Percentiles rank a stretch among this genome's conserved stretches.
Conservation (phyloP, 2,888 invertebrate genomes). For the Galeruca laticollis region DNA sequence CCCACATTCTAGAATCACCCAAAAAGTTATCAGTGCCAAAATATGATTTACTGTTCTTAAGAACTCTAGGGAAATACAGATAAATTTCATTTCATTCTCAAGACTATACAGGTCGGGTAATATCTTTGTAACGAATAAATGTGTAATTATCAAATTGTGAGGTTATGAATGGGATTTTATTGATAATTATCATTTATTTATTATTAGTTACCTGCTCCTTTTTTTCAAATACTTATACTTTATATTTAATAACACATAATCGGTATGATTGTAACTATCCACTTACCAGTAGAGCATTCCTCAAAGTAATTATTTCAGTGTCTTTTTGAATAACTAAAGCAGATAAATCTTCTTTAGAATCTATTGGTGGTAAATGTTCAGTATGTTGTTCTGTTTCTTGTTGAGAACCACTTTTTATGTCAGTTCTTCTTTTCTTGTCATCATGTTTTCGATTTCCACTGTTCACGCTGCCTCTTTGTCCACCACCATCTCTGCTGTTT, state of each 20-base stretch:
- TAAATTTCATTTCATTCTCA: no score
- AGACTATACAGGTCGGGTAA: no score
- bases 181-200: no score
- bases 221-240: no score
- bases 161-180: no score
- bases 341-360: conserved; percentile 29
- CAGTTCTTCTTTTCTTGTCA: background rate
- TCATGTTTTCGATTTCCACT: background rate
- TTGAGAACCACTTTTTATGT: background rate
- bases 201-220: no score
- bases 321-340: conserved; percentile 38
- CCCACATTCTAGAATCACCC: background rate
- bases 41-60: background rate
- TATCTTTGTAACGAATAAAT: no score
- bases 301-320: conserved; percentile 40
- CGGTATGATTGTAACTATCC: conserved; percentile 26
- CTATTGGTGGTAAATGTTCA: background rate
- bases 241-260: no score
- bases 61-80: no score
- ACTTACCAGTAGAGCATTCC: conserved; percentile 39
- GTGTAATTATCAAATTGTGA: no score
- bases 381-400: conserved; percentile 8
- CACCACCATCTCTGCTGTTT: background rate
- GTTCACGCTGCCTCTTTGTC: background rate
- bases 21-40: background rate